Evolutionary conservation across 2,888 invertebrate species (phyloP), one percentile per base, ranked within the genome.

Genomic region (Rhogogaster chlorosoma): DNA sequence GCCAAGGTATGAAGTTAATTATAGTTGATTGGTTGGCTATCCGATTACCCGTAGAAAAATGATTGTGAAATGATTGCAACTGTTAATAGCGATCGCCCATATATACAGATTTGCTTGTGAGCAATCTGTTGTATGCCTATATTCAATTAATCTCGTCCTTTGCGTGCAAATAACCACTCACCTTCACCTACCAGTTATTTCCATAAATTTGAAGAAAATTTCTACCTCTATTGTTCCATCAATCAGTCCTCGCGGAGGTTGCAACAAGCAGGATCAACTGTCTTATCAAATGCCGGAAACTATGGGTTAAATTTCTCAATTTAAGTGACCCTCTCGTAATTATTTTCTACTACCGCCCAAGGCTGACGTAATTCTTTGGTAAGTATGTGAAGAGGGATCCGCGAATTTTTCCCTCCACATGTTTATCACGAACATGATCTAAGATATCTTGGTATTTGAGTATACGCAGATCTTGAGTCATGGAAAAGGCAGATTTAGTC

Each of bases 151-250:
- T 73, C 5, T 12, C 26, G 0, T 29, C 15, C n/a, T 45, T 53
- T n/a, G 49, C 53, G 29, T 53, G 45, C 53, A 49, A 53, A 53
- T 29, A 32, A 29, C 9, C 53, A 42, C 10, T 42, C 38, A 12
- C 53, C 53, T 53, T 77, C 77, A 32, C 53, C 45, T 77, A 53
- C 49, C 49, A 53, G 29, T 53, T 32, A 77, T 53, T 38, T 26
- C 0, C 73, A 42, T 22, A 42, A 22, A 73, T 73, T 6, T 73
- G 73, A 42, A 49, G 22, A 29, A 53, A 53, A 32, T 77, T 32
- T 77, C 53, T 32, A 77, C 32, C 61, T 80, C 61, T 61, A 49
- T 80, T 80, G 80, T 80, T 36, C 80, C 57, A 49, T 80, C 80
- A 80, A 80, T 80, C 80, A 80, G 57, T 42, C 61, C 61, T 18